Evolutionary conservation across 64 coral and sea anemone genomes (phyloP).

Genomic region (Catalaphyllia jardinei): DNA sequence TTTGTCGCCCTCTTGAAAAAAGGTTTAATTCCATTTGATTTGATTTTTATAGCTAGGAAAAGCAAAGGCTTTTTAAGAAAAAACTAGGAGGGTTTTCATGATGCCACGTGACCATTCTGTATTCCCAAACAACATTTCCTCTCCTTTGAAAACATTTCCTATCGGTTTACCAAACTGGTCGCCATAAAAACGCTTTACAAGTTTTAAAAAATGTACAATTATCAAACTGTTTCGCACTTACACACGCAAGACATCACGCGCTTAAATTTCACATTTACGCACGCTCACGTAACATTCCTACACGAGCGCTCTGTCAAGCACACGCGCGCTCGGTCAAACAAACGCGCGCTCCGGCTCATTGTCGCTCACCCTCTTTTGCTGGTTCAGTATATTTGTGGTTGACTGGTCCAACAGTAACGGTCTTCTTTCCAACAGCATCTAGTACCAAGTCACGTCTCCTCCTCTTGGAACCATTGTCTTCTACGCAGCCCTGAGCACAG

Average conservation of each 20-base stretch:
- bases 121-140: no score
- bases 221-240: not conserved
- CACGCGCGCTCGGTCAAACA: not conserved
- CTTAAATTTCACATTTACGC: no score
- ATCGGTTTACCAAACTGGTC: not conserved
- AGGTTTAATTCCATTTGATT: no score
- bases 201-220: not conserved
- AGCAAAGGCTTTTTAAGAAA: no score
- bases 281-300: no score
- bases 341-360: not conserved
- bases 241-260: not conserved
- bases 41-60: no score
- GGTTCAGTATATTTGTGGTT: not conserved
- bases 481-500: conserved; percentile 65
- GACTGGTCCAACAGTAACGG: conserved; percentile 56
- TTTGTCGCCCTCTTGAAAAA: no score
- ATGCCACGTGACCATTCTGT: no score
- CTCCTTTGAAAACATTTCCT: no score
- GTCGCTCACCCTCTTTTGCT: conserved; percentile 19
- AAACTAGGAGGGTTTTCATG: no score
- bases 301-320: not conserved
- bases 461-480: not conserved
- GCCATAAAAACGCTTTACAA: not conserved
- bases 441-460: conserved; percentile 28
- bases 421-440: not conserved